Evolutionary conservation across 2,888 invertebrate species (phyloP).

Genomic region (Philonicus albiceps): DNA sequence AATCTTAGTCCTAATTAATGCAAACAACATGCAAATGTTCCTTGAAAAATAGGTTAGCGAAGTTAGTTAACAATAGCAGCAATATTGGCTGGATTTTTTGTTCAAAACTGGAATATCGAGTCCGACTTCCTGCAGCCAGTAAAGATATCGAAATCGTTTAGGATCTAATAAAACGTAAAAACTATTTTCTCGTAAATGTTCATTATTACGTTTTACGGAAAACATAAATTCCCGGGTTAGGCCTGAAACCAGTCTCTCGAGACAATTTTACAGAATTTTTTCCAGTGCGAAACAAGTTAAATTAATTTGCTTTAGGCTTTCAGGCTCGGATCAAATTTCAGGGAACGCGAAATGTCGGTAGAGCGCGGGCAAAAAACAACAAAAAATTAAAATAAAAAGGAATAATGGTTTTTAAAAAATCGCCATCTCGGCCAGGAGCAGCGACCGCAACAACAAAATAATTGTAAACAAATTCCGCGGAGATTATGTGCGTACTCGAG

Average conservation of each 20-base stretch:
- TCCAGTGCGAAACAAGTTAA: slow-evolving; percentile 7
- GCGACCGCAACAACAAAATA: neutral
- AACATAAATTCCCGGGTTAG: neutral
- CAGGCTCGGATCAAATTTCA: slow-evolving; percentile 13
- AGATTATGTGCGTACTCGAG: slow-evolving; percentile 6
- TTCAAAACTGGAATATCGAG: neutral
- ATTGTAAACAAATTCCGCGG: slow-evolving; percentile 10
- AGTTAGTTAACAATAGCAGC: neutral
- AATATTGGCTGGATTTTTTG: neutral
- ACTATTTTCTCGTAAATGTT: neutral
- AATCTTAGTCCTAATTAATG: neutral
- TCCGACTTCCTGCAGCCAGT: neutral
- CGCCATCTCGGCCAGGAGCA: neutral
- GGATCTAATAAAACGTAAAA: neutral
- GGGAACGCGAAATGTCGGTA: neutral
- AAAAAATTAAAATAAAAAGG: too few species aligned
- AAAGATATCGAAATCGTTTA: neutral
- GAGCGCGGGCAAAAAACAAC: neutral
- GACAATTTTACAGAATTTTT: neutral
- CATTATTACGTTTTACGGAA: neutral
- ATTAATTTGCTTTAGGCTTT: neutral
- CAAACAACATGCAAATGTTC: neutral
- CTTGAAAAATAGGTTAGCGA: neutral
- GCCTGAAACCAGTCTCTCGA: neutral
- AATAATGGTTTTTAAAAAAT: neutral